Evolutionary conservation across 1,140 invertebrate genomes (phyloP), one percentile per base, ranked within the genome.

Genomic region (Theocolax elegans): DNA sequence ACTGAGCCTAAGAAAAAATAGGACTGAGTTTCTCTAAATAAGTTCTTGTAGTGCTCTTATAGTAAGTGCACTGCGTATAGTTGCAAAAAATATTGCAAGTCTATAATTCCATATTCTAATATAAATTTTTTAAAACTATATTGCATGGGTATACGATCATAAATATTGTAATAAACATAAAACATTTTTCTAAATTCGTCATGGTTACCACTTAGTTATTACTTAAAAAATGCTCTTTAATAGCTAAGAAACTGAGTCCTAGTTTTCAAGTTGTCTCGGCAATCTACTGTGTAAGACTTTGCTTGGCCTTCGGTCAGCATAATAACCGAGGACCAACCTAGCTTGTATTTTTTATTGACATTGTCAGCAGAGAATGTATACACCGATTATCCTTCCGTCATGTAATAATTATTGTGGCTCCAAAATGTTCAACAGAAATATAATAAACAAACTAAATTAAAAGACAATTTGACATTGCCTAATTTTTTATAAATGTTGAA

Each of bases 341-440:
- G 76, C 76, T 78, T 77, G 75, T 79, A 80, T 78, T 80, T 80
- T 80, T 77, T 78, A 80, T 75, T 65, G 71, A 78, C 58, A 73
- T 77, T 70, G 66, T 49, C 44, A 58, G 64, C 54, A 71, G 67
- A 77, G 38, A 69, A 48, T 54, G 54, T 75, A 75, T 48, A 56
- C 53, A 51, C 23, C 29, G 25, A 65, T 51, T 59, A 65, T 31
- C 62, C 40, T 60, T 59, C 38, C 29, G 10, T 65, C 53, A 51
- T 59, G n/a, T 60, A 53, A 56, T 63, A 71, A 21, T 71, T 51
- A 71, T 66, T 59, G 44, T 71, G 53, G 35, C 35, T 71, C 38
- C 44, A 23, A 71, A 51, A 65, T 71, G 44, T 71, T 71, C 25
- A 71, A 71, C 17, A 25, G 21, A 53, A 44, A 44, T 17, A 27